A percentile compares a stretch with the other conserved stretches of the same genome.
Conservation (phyloP, 1,140 invertebrate genomes). For the Dreissena polymorpha region DNA sequence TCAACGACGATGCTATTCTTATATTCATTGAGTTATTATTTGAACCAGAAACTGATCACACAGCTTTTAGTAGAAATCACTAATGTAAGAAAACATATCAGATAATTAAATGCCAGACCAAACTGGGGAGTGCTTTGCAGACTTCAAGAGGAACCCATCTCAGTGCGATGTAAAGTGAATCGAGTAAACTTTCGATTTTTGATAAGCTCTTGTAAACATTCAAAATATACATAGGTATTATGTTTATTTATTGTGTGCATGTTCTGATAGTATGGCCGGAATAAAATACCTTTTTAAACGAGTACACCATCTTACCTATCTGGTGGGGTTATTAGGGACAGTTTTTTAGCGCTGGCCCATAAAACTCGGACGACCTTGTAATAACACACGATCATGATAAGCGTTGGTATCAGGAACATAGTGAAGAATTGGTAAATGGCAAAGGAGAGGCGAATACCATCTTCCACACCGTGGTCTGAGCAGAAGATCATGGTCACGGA, state of each 20-base stretch:
- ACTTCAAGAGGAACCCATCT: neutral
- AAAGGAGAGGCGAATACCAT: constrained; percentile 64
- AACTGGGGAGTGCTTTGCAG: neutral
- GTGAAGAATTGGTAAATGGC: constrained; percentile 79
- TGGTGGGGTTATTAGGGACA: constrained; percentile 49
- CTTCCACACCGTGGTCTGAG: constrained; percentile 42
- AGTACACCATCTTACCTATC: constrained; percentile 21
- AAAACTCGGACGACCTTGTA: constrained; percentile 80
- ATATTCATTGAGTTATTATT: no score
- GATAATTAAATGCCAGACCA: no score
- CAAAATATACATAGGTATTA: neutral
- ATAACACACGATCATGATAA: constrained; percentile 81
- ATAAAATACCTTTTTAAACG: neutral
- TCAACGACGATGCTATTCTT: no score
- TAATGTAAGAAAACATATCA: no score
- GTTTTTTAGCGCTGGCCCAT: constrained; percentile 80
- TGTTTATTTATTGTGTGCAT: neutral
- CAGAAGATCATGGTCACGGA: constrained; percentile 47
- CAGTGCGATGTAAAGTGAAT: neutral
- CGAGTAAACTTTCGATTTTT: neutral
- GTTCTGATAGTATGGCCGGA: neutral
- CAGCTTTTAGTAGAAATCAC: no score
- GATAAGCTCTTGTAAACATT: neutral
- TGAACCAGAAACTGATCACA: no score
- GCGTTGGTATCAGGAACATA: constrained; percentile 78